A percentile compares a stretch with the other conserved stretches of the same genome.
Evolutionary conservation across 1,140 invertebrate species (phyloP).

Genomic region (Heliconius nattereri): DNA sequence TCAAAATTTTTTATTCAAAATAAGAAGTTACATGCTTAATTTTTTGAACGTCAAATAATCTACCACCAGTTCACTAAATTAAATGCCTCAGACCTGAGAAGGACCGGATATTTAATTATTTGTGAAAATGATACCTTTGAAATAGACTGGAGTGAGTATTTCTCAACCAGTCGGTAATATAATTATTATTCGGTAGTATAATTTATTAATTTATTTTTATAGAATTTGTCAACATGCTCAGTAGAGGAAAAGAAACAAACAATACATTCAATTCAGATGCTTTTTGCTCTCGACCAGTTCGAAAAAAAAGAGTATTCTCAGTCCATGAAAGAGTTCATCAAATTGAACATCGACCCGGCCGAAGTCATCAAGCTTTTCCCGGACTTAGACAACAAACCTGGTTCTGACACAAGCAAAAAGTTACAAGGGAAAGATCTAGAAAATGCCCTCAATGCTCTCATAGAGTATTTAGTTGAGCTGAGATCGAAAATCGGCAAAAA

Average conservation of each 20-base stretch:
- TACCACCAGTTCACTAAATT: no score
- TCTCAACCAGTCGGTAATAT: no score
- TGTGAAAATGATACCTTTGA: no score
- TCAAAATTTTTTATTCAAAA: not conserved
- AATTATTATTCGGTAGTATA: no score
- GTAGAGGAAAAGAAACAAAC: conserved; percentile 90
- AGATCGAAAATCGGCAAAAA: conserved; percentile 82
- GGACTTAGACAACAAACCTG: conserved; percentile 87
- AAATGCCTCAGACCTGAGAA: no score
- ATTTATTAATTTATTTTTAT: conserved; percentile 8
- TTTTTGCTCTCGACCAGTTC: conserved; percentile 95
- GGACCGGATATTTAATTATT: no score
- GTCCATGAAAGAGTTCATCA: conserved; percentile 95
- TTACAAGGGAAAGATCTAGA: conserved; percentile 93
- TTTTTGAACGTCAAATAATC: no score
- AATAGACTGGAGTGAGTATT: no score
- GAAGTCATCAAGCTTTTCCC: conserved; percentile 97
- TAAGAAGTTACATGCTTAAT: not conserved
- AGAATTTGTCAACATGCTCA: conserved; percentile 91
- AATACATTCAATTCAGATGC: conserved; percentile 92
- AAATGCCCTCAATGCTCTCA: conserved; percentile 92
- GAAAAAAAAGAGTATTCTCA: conserved; percentile 92
- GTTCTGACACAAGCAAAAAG: conserved; percentile 73
- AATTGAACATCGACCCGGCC: conserved; percentile 94
- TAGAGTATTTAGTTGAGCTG: conserved; percentile 93